Base-by-base conservation (phyloP, 2,113 vertebrate genomes). In the Charadrius vociferus region DNA sequence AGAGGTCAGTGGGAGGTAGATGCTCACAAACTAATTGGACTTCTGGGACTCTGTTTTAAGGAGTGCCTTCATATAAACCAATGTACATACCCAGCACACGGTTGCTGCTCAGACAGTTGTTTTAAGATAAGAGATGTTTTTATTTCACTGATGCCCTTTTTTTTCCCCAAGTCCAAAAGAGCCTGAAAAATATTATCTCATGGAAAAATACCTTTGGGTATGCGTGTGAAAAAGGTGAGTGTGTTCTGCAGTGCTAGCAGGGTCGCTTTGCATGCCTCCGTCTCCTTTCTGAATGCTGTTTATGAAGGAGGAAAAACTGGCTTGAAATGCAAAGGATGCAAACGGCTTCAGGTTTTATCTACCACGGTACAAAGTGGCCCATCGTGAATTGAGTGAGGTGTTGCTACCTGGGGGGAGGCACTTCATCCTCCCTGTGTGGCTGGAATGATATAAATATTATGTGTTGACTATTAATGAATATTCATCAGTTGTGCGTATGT, bases 121-220 rank as follows among this genome's bases (percentile, higher is more conserved):
- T 95, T 92, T 63, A 95, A 96, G 90, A 88, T 93, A 86, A 96
- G 75, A 95, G 88, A 81, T 87, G 72, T 80, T 94, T 93, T 87
- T 82, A 56, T 95, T 97, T 95, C 78, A 62, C 58, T 24, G 37
- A 92, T 93, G 45, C 39, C 30, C 70, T 91, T 92, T 53, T 94
- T 94, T 56, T 49, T 85, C 68, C 82, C 73, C 9, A 16, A 78
- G 70, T 81, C 82, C 52, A 85, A 94, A 96, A 73, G 63, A 93
- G 24, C 90, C 52, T 90, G 58, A 62, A 91, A 95, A 85, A 34
- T 62, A 50, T 50, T 86, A 87, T 53, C 77, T 89, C 66, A 20
- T 5, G 1, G 62, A 74, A 88, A 67, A 91, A 91, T 79, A 84
- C 91, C 89, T 91, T 77, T 66, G 81, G 65, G 74, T 91, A 30